Evolutionary conservation across 2,113 vertebrate species (phyloP).

Genomic region (Sinocyclocheilus anshuiensis): DNA sequence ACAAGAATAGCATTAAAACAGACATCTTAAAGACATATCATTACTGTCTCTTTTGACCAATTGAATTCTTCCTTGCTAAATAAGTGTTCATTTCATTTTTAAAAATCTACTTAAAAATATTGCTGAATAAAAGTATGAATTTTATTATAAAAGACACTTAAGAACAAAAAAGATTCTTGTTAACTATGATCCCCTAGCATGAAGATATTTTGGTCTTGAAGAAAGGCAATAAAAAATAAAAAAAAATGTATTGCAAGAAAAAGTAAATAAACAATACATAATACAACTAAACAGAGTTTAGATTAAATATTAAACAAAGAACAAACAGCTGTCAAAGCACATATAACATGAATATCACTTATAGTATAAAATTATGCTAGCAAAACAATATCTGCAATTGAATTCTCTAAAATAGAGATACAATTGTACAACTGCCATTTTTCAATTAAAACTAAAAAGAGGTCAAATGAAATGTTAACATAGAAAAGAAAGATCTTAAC

Average conservation of each 20-base stretch:
- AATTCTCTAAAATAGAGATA: not conserved
- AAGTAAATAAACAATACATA: not conserved
- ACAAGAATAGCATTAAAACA: not conserved
- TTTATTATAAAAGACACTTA: too few species aligned
- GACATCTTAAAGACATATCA: not conserved
- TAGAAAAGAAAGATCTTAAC: not conserved
- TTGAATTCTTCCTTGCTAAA: not conserved
- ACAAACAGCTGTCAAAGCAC: not conserved
- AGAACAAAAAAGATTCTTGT: not conserved
- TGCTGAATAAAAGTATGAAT: too few species aligned
- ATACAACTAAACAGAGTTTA: not conserved
- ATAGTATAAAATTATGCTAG: not conserved
- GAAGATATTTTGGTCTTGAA: not conserved
- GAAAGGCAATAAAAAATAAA: not conserved
- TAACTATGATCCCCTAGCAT: not conserved
- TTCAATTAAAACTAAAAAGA: not conserved
- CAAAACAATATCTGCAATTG: not conserved
- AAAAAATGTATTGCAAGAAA: not conserved
- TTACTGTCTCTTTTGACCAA: not conserved
- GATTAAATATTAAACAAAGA: not conserved
- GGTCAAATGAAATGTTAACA: not conserved
- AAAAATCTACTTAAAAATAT: not conserved
- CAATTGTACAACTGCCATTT: not conserved
- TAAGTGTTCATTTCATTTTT: not conserved
- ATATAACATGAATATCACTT: not conserved